phyloP scores from a whole-genome alignment of 2,113 vertebrate genomes.

The Progne subis region DNA sequence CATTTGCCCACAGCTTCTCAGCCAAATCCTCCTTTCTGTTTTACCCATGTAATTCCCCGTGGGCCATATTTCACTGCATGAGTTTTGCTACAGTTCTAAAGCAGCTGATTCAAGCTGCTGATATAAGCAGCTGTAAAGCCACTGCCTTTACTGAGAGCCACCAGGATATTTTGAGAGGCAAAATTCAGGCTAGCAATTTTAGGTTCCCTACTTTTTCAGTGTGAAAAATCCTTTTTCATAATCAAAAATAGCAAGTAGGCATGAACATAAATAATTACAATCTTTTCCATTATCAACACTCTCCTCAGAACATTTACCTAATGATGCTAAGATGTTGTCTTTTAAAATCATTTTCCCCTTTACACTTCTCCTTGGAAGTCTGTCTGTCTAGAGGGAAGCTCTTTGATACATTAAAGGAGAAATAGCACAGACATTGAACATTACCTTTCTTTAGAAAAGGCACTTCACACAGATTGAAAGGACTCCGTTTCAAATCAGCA shows the following conservation, averaged over 20 bases:
- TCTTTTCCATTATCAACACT: not conserved
- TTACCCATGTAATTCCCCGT: not conserved
- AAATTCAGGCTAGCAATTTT: not conserved
- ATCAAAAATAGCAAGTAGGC: not conserved
- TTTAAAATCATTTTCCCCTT: not conserved
- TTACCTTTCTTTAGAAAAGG: not conserved
- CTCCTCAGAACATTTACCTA: not conserved
- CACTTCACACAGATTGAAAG: not conserved
- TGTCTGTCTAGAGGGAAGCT: not conserved
- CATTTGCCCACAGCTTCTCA: not conserved
- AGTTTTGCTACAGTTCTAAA: not conserved
- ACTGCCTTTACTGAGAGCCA: not conserved
- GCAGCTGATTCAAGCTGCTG: conserved; percentile 12
- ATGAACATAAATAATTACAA: not conserved
- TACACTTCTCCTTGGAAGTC: not conserved
- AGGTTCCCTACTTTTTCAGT: not conserved
- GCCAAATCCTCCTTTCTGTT: not conserved
- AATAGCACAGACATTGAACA: not conserved
- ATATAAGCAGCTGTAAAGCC: not conserved
- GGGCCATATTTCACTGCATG: not conserved
- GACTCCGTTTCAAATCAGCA: not conserved
- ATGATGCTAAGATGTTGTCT: not conserved
- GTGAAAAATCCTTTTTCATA: not conserved
- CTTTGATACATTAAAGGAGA: not conserved
- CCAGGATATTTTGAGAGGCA: not conserved